Evolutionary conservation across 2,797 vertebrate genomes (phyloP).

Genomic region (Tachyglossus aculeatus): DNA sequence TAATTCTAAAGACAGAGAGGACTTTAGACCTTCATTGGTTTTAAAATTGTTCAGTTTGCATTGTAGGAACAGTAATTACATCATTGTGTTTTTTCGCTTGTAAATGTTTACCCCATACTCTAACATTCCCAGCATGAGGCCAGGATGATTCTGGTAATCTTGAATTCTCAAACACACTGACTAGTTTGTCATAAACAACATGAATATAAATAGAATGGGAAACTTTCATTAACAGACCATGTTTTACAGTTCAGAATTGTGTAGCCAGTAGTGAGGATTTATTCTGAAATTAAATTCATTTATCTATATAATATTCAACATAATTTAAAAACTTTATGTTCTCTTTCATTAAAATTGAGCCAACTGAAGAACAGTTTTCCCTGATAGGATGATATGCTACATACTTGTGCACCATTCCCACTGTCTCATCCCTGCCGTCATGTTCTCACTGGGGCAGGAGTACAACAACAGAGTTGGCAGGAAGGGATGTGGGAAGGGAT

Average conservation of each 20-base stretch:
- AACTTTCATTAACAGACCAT: background rate
- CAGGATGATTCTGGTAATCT: too few species aligned
- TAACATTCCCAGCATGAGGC: too few species aligned
- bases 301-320: slow-evolving; percentile 40
- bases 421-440: too few species aligned
- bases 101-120: slow-evolving; percentile 16
- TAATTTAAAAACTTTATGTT: slow-evolving; percentile 55
- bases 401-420: too few species aligned
- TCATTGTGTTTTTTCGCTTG: background rate
- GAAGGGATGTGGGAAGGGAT: too few species aligned
- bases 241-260: background rate
- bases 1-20: too few species aligned
- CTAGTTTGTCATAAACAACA: background rate
- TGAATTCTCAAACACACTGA: too few species aligned
- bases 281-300: slow-evolving; percentile 42
- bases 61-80: too few species aligned
- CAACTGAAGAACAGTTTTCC: slow-evolving; percentile 50
- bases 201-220: background rate
- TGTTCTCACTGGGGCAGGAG: too few species aligned
- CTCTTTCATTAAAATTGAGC: slow-evolving; percentile 60
- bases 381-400: slow-evolving; percentile 29
- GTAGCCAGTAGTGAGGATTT: slow-evolving; percentile 8
- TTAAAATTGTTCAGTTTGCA: too few species aligned
- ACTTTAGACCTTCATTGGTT: too few species aligned
- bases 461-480: too few species aligned